Conservation (phyloP, 1,140 invertebrate genomes). For the Sinella curviseta region DNA sequence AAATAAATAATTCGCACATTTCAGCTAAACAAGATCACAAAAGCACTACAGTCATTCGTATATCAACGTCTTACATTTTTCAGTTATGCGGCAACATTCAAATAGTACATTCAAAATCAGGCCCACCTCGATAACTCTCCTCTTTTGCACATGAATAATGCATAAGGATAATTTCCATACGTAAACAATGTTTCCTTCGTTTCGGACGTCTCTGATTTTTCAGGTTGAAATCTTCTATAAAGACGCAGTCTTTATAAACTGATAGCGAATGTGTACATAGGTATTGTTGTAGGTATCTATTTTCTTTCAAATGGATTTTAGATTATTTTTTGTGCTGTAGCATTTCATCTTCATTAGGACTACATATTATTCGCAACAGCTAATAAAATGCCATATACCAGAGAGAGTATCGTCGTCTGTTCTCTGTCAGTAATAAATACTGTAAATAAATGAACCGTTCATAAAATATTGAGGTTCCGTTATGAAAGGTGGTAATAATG, state of each 20-base stretch:
- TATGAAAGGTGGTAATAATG: not conserved
- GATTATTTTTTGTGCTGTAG: not conserved
- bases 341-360: not conserved
- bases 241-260: too few species aligned
- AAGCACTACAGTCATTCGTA: too few species aligned
- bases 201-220: not conserved
- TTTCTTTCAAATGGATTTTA: not conserved
- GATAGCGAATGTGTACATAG: not conserved
- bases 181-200: not conserved
- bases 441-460: not conserved
- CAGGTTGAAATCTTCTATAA: too few species aligned
- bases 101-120: too few species aligned
- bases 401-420: not conserved
- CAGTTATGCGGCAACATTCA: too few species aligned
- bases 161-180: constrained; percentile 3
- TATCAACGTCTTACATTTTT: too few species aligned
- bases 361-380: too few species aligned
- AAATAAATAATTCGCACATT: too few species aligned
- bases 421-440: too few species aligned
- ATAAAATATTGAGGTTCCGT: not conserved
- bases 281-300: too few species aligned
- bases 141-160: not conserved
- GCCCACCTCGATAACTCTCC: not conserved
- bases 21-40: too few species aligned
- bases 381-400: too few species aligned